A percentile compares a stretch with the other conserved stretches of the same genome.
phyloP scores from a whole-genome alignment of 2,113 vertebrate species.

The Syrrhaptes paradoxus region DNA sequence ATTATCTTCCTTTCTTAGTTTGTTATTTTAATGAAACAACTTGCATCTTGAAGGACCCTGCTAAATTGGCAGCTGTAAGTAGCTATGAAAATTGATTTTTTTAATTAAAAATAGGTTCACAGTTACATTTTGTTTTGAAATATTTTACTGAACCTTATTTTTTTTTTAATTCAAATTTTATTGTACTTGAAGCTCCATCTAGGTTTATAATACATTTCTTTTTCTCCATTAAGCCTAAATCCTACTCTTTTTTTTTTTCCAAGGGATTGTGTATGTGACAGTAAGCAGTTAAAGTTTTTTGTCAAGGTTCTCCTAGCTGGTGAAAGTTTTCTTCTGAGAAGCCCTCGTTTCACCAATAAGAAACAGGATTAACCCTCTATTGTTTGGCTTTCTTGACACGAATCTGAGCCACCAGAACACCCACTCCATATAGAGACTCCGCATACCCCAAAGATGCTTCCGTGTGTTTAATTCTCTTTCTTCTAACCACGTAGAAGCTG shows the following conservation, averaged over 20 bases:
- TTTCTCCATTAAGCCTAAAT: neutral
- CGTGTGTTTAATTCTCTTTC: neutral
- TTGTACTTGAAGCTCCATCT: neutral
- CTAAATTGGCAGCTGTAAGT: neutral
- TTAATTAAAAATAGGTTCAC: neutral
- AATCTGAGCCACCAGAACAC: neutral
- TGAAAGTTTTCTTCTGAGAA: neutral
- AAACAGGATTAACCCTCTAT: neutral
- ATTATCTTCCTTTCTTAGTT: neutral
- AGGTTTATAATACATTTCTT: neutral
- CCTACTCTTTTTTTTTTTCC: neutral
- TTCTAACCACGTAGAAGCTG: neutral
- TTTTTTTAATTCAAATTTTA: neutral
- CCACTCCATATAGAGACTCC: neutral
- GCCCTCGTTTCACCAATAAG: neutral
- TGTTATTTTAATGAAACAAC: constrained; percentile 15
- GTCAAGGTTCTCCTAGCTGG: neutral
- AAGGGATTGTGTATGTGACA: neutral
- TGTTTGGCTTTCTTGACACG: neutral
- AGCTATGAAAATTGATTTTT: neutral
- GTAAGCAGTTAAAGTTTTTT: neutral
- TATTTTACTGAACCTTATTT: neutral
- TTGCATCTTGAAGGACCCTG: neutral
- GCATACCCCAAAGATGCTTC: neutral
- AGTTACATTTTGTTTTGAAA: neutral